Evolutionary conservation across 1,140 invertebrate genomes (phyloP).

Genomic region (Hypsibius dujardini): DNA sequence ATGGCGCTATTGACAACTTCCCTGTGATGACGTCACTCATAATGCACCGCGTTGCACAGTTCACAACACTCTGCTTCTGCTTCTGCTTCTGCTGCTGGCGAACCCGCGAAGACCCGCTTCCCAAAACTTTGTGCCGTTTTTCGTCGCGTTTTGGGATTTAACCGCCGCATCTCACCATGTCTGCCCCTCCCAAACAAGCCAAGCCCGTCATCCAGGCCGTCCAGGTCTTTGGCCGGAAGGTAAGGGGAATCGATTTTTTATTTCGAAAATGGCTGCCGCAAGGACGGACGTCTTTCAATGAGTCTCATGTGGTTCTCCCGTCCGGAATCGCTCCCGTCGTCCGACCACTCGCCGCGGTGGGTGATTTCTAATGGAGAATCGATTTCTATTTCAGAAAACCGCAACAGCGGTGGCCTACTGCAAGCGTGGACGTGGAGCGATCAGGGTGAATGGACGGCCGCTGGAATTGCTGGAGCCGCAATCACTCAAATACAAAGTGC

Average conservation of each 20-base stretch:
- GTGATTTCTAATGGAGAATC: too few species aligned
- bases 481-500: conserved; percentile 63
- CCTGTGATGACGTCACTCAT: too few species aligned
- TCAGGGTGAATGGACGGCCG: conserved; percentile 89
- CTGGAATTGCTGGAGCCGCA: conserved; percentile 82
- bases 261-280: conserved; percentile 17
- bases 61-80: too few species aligned
- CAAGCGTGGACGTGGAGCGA: conserved; percentile 74
- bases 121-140: too few species aligned
- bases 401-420: conserved; percentile 96
- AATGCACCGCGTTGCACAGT: too few species aligned
- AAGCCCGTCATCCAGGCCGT: conserved; percentile 73
- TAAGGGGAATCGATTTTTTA: conserved; percentile 38
- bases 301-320: conserved; percentile 18
- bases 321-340: too few species aligned
- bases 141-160: too few species aligned
- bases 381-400: conserved; percentile 87
- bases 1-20: too few species aligned
- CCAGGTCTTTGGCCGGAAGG: conserved; percentile 92
- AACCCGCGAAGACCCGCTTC: too few species aligned
- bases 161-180: too few species aligned
- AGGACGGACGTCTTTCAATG: conserved; percentile 1
- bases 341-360: too few species aligned
- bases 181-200: conserved; percentile 27
- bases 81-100: too few species aligned